phyloP scores from a whole-genome alignment of 2,113 vertebrate species.

The Microtus pennsylvanicus region DNA sequence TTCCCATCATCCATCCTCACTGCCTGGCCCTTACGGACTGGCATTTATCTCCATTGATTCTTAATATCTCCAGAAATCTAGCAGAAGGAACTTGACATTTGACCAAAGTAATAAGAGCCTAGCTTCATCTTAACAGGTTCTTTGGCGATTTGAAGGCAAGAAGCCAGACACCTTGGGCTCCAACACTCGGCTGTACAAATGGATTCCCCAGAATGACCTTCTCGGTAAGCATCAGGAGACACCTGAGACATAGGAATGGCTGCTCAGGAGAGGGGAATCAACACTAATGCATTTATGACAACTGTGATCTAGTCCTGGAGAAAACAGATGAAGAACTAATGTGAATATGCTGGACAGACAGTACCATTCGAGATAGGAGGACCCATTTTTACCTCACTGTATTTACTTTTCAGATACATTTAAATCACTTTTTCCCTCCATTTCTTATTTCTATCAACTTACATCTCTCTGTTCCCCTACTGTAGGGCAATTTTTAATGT shows the following conservation, averaged over 20 bases:
- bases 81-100: background rate
- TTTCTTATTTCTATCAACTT: background rate
- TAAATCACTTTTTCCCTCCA: background rate
- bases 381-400: background rate
- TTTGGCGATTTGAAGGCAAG: slow-evolving; percentile 89
- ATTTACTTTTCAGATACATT: background rate
- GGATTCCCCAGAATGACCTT: slow-evolving; percentile 94
- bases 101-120: background rate
- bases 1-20: background rate
- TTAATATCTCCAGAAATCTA: background rate
- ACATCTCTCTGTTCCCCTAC: background rate
- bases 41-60: background rate
- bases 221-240: slow-evolving; percentile 86
- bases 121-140: slow-evolving; percentile 84
- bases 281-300: background rate
- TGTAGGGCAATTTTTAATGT: background rate
- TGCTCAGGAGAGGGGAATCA: too few relatives aligned
- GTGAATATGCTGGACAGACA: too few relatives aligned
- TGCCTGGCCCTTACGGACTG: background rate
- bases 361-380: background rate
- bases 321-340: background rate
- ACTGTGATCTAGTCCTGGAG: background rate
- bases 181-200: slow-evolving; percentile 89
- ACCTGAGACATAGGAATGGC: background rate
- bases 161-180: slow-evolving; percentile 87